Evolutionary conservation across 2,797 vertebrate genomes (phyloP).

Genomic region (Arremon brunneinucha): DNA sequence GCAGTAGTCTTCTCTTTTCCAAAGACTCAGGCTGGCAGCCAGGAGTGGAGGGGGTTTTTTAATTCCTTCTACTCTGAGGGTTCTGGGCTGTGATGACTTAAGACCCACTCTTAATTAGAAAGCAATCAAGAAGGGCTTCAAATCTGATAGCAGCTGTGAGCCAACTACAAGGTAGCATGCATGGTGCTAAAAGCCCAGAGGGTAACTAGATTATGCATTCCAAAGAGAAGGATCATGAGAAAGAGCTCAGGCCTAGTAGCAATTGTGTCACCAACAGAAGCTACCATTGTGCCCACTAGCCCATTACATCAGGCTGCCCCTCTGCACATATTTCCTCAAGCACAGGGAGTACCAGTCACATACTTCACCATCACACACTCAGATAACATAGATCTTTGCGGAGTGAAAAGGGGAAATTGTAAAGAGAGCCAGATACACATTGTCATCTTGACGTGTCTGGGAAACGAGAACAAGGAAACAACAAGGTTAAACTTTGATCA

Average conservation of each 20-base stretch:
- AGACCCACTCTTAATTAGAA: constrained; percentile 31
- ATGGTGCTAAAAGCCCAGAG: background rate
- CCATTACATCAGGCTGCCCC: background rate
- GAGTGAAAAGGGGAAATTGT: background rate
- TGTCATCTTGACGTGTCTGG: background rate
- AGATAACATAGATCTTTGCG: background rate
- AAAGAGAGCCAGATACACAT: background rate
- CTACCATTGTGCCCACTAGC: background rate
- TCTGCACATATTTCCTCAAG: background rate
- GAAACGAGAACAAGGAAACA: background rate
- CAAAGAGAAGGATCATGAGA: background rate
- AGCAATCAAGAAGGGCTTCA: background rate
- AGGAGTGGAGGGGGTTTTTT: background rate
- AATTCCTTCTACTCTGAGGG: background rate
- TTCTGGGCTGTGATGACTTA: background rate
- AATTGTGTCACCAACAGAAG: background rate
- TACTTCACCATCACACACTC: background rate
- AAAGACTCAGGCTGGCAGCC: background rate
- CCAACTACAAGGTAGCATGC: background rate
- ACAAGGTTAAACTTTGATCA: background rate
- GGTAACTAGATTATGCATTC: background rate
- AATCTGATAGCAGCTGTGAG: background rate
- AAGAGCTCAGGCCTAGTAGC: background rate
- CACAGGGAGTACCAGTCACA: background rate
- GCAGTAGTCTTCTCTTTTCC: background rate